Percentiles rank a stretch among this genome's conserved stretches.
Evolutionary conservation across 1,140 invertebrate species (phyloP).

Genomic region (Formica selysi): DNA sequence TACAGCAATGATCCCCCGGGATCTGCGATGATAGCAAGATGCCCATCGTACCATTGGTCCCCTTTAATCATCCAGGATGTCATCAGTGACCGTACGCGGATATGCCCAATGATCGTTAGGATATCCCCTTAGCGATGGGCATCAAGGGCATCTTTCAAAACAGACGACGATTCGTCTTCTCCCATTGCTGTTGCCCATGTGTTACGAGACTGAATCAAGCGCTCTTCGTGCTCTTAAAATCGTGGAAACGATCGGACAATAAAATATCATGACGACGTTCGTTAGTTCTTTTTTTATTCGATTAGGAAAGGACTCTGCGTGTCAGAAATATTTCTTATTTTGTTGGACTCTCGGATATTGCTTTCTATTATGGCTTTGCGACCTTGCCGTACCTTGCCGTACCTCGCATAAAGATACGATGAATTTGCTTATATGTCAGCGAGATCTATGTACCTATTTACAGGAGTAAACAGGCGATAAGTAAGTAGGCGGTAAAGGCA

Average conservation of each 20-base stretch:
- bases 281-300: constrained; percentile 17
- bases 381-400: constrained; percentile 1
- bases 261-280: constrained; percentile 52
- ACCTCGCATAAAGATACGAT: constrained; percentile 28
- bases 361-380: constrained; percentile 42
- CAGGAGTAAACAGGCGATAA: constrained; percentile 25
- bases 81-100: constrained; percentile 37
- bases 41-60: constrained; percentile 49
- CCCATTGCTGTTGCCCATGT: background rate
- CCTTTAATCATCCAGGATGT: constrained; percentile 53
- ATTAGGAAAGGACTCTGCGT: constrained; percentile 36
- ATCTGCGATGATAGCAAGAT: constrained; percentile 39
- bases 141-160: background rate
- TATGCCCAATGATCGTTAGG: constrained; percentile 43
- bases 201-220: background rate
- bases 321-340: constrained; percentile 32
- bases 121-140: constrained; percentile 28
- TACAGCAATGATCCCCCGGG: constrained; percentile 17
- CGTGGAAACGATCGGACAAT: constrained; percentile 30
- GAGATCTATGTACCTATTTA: constrained; percentile 43
- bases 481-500: constrained; percentile 40
- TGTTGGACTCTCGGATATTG: constrained; percentile 30
- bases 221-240: constrained; percentile 42
- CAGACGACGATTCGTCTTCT: background rate
- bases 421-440: constrained; percentile 26